These are phyloP conservation scores for Theocolax elegans DNA, from an alignment of 1,140 invertebrate genomes.

Conservation along the genomic window DNA sequence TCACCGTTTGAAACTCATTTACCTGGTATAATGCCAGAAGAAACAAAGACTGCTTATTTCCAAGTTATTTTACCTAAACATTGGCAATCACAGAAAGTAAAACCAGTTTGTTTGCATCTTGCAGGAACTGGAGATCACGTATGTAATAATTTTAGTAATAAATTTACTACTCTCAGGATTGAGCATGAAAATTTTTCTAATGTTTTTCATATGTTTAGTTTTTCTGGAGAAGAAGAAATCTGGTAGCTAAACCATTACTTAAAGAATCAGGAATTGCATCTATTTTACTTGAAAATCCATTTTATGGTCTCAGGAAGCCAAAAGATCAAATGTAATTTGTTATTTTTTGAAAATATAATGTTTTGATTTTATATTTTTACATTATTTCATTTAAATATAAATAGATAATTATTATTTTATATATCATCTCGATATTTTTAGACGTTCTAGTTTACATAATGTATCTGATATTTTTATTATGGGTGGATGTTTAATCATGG, in stretches of 20 bases:
- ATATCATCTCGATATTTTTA: slow-evolving; percentile 64
- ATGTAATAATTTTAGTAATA: slow-evolving; percentile 58
- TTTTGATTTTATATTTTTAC: no score
- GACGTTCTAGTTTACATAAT: slow-evolving; percentile 92
- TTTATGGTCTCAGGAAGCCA: slow-evolving; percentile 94
- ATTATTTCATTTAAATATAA: no score
- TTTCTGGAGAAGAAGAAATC: slow-evolving; percentile 89
- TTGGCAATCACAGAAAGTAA: slow-evolving; percentile 77
- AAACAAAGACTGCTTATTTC: slow-evolving; percentile 84
- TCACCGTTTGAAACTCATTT: slow-evolving; percentile 86
- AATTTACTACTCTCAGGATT: not conserved
- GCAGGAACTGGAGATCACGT: slow-evolving; percentile 99
- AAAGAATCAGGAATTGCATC: slow-evolving; percentile 92
- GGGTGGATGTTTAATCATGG: slow-evolving; percentile 96
- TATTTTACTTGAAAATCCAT: slow-evolving; percentile 97
- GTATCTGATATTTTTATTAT: slow-evolving; percentile 99
- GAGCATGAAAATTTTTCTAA: not conserved
- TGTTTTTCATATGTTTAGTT: slow-evolving; percentile 71
- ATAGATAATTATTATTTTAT: no score
- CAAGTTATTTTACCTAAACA: slow-evolving; percentile 86
- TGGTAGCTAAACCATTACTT: slow-evolving; percentile 91
- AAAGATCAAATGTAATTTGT: slow-evolving; percentile 84
- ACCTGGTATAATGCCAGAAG: slow-evolving; percentile 87
- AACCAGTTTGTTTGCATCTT: slow-evolving; percentile 92
- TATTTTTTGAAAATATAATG: no score